A percentile compares a stretch with the other conserved stretches of the same genome.
Evolutionary conservation across 2,113 vertebrate species (phyloP).

Genomic region (Falco punctatus): DNA sequence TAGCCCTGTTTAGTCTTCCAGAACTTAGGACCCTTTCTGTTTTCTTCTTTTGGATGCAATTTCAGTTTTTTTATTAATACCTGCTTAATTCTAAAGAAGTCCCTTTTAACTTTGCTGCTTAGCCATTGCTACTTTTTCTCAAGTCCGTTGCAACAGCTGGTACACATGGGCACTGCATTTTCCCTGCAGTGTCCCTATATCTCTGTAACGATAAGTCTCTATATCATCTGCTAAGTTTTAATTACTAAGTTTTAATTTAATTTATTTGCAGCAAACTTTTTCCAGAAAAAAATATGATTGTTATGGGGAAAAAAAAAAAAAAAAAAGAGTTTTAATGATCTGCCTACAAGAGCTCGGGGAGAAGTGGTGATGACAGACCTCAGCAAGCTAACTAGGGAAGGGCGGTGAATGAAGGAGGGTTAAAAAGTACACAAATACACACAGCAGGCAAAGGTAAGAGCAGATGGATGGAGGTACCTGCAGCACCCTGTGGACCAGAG

Average conservation of each 20-base stretch:
- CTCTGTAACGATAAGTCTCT: background rate
- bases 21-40: background rate
- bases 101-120: background rate
- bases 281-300: background rate
- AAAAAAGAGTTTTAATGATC: background rate
- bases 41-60: background rate
- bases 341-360: background rate
- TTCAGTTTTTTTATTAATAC: background rate
- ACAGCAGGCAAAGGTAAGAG: background rate
- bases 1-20: background rate
- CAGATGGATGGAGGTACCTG: background rate
- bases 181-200: background rate
- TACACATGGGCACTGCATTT: rapidly evolving
- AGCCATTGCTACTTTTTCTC: background rate
- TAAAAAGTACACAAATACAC: background rate
- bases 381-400: background rate
- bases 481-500: background rate
- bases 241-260: too few relatives aligned
- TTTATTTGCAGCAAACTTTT: background rate
- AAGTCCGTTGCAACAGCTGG: background rate
- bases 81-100: background rate
- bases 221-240: background rate
- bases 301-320: background rate
- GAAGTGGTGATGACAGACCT: background rate
- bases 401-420: background rate